Base-by-base conservation (phyloP, 2,888 invertebrate genomes). In the Clistopyga incitator region DNA sequence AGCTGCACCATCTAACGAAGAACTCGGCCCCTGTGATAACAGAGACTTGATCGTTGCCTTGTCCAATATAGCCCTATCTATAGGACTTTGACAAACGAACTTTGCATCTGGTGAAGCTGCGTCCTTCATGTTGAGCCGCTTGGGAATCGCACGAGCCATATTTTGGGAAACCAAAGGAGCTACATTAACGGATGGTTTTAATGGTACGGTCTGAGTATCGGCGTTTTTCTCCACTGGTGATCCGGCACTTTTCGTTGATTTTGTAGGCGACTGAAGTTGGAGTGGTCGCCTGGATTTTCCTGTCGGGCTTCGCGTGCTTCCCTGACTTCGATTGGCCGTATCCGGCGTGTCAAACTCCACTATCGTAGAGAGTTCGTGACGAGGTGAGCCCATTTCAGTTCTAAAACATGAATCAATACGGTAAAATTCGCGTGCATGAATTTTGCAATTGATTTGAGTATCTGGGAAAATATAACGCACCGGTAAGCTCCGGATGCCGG, bases 281-380 rank as follows among this genome's bases (percentile, higher is more conserved):
- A 68, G 56, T 25, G 10, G 25, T 38, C 54, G 81, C 6, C 59
- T 84, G 15, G 77, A 81, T 67, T 85, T 88, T 61, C 82, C 84
- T 6, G 71, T 81, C 6, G 90, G 89, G 67, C 89, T 92, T 80
- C 71, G 89, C 1, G 67, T 76, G 25, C 88, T 90, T 11, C 68
- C 78, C 25, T 89, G 89, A 86, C 89, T 90, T 75, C 89, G 90
- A 64, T 89, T 94, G 0, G 94, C 93, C 77, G 96, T 95, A 87
- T 94, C 94, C 0, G 96, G 96, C 0, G 96, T 96, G 86, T 96
- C 96, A 3, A 96, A 95, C 92, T 96, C 96, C 0, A 95, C 92
- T 59, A 96, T 96, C 1, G 96, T 96, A 8, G 96, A 96, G 59
- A 96, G 92, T 90, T 96, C 96, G 88, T 96, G 96, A 18, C 87